These are phyloP conservation scores for Protomyctophum bolini DNA, from an alignment of 2,113 vertebrate species.

Conservation along the genomic window DNA sequence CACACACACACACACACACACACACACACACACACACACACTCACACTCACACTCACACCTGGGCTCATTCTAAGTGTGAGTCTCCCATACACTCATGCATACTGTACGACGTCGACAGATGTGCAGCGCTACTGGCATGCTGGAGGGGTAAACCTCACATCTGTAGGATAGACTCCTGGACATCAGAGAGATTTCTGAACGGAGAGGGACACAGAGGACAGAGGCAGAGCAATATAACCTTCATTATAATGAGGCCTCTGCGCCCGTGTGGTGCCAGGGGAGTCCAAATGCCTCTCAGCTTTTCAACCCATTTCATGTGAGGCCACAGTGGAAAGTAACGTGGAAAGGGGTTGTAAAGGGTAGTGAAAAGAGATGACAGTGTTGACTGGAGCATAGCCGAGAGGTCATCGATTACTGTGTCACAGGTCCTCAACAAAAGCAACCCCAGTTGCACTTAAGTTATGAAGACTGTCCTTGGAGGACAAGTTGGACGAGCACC, in stretches of 20 bases:
- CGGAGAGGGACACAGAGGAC: constrained; percentile 18
- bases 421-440: neutral
- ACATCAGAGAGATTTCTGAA: constrained; percentile 51
- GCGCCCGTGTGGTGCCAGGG: constrained; percentile 46
- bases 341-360: neutral
- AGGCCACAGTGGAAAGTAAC: constrained; percentile 1
- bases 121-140: constrained; percentile 25
- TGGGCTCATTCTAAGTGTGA: constrained; percentile 10
- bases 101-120: constrained; percentile 5
- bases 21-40: no score
- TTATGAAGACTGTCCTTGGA: neutral
- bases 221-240: constrained; percentile 54
- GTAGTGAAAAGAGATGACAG: constrained; percentile 8
- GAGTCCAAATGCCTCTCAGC: constrained; percentile 20
- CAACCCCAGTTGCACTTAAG: neutral
- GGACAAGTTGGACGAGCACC: constrained; percentile 6
- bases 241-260: constrained; percentile 69
- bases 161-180: constrained; percentile 39
- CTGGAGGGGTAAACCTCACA: constrained; percentile 25
- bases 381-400: constrained; percentile 9
- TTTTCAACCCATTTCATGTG: constrained; percentile 27
- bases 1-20: no score
- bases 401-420: neutral
- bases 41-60: no score
- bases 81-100: constrained; percentile 2